These are phyloP conservation scores for Phylloscopus whistleri DNA, from an alignment of 2,113 vertebrate genomes.

Conservation along the genomic window DNA sequence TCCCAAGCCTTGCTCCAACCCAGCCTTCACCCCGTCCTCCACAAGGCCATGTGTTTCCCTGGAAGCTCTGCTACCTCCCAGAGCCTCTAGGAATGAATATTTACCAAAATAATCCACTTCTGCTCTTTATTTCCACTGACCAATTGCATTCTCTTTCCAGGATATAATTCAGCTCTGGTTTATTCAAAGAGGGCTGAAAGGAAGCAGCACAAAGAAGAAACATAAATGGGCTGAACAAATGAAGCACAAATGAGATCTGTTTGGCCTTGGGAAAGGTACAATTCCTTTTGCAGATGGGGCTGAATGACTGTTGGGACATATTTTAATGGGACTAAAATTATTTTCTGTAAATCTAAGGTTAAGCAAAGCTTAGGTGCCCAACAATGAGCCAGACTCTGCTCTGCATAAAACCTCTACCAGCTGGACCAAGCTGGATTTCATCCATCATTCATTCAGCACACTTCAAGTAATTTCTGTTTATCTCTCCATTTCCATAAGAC, in stretches of 20 bases:
- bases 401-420: not conserved
- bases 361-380: conserved; percentile 11
- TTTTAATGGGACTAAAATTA: conserved; percentile 18
- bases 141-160: not conserved
- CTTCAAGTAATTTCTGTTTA: not conserved
- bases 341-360: not conserved
- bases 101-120: not conserved
- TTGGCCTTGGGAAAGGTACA: conserved; percentile 35
- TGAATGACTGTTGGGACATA: not conserved
- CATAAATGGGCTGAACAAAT: conserved; percentile 12
- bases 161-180: not conserved
- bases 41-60: not conserved
- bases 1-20: not conserved
- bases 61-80: not conserved
- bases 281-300: conserved; percentile 3
- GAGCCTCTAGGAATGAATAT: not conserved
- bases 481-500: not conserved
- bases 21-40: fast-evolving
- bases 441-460: not conserved
- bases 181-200: not conserved
- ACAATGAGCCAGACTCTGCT: not conserved
- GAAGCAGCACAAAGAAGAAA: conserved; percentile 21
- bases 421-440: not conserved
- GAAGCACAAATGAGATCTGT: not conserved
- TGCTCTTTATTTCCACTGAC: not conserved